Conservation (phyloP, 1,140 invertebrate genomes). For the Hydropsyche tenuis region DNA sequence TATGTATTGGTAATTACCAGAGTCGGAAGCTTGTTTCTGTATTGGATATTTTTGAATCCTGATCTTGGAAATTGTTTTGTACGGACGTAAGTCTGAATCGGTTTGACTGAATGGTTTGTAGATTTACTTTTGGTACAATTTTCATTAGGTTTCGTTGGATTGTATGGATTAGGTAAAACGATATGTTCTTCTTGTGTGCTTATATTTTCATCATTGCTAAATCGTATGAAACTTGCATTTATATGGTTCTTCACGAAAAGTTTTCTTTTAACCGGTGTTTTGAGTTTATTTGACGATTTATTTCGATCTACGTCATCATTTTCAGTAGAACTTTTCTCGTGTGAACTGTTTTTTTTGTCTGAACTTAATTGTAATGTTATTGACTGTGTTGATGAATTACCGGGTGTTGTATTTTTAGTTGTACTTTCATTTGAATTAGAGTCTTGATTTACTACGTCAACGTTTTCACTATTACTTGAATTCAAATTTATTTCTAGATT, state of each 20-base stretch:
- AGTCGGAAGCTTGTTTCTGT: neutral
- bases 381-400: conserved; percentile 7
- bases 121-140: neutral
- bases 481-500: conserved; percentile 33
- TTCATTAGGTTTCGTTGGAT: no score
- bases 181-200: neutral
- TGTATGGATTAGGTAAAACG: conserved; percentile 28
- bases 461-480: conserved; percentile 22
- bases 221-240: conserved; percentile 30
- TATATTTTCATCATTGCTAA: neutral
- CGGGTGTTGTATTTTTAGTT: neutral
- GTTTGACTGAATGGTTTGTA: no score
- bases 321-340: neutral
- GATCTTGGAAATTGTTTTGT: no score
- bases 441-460: no score
- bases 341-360: conserved; percentile 18
- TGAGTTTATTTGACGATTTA: neutral
- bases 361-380: conserved; percentile 40
- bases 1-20: neutral
- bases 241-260: conserved; percentile 40
- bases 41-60: no score
- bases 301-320: neutral
- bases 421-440: neutral
- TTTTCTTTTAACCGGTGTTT: conserved; percentile 28
- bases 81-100: no score